Evolutionary conservation across 2,888 invertebrate species (phyloP), one percentile per base, ranked within the genome.

Genomic region (Apoda limacodes): DNA sequence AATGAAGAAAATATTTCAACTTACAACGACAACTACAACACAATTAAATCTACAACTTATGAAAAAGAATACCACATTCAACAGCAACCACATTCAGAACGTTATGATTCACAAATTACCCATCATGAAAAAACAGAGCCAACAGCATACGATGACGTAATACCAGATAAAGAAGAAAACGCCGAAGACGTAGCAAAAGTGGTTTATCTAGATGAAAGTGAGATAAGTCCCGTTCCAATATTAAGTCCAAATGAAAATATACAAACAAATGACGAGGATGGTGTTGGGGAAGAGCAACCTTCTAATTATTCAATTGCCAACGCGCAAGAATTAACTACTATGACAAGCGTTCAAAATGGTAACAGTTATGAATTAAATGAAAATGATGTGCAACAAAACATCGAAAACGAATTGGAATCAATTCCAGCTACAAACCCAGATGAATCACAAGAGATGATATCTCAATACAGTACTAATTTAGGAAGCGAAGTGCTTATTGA

Each of bases 301-400:
- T 19, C 14, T 12, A 46, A 54, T 39, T 46, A 54, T 42, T 48
- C 45, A 5, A 30, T 39, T 29, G 48, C 55, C 34, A 41, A 48
- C 26, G 37, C 40, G 10, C 46, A 49, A 34, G 53, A 58, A 17
- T 51, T 46, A 30, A 43, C 45, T 13, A 43, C 52, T 14, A 32
- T 35, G 25, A 40, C 40, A 10, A 38, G 41, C 7, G 39, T 50
- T 9, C 32, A 46, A 34, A 45, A 52, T 13, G 43, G 42, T n/a
- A n/a, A n/a, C n/a, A n/a, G n/a, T n/a, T n/a, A n/a, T n/a, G n/a
- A n/a, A n/a, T n/a, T n/a, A n/a, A n/a, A n/a, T n/a, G n/a, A n/a
- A n/a, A n/a, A n/a, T n/a, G n/a, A n/a, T n/a, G 32, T 42, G 3
- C 48, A 53, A 26, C 31, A 45, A 6, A 50, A 52, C 40, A 42